Conservation (phyloP, 2,113 vertebrate genomes). For the Tachuris rubrigastra region DNA sequence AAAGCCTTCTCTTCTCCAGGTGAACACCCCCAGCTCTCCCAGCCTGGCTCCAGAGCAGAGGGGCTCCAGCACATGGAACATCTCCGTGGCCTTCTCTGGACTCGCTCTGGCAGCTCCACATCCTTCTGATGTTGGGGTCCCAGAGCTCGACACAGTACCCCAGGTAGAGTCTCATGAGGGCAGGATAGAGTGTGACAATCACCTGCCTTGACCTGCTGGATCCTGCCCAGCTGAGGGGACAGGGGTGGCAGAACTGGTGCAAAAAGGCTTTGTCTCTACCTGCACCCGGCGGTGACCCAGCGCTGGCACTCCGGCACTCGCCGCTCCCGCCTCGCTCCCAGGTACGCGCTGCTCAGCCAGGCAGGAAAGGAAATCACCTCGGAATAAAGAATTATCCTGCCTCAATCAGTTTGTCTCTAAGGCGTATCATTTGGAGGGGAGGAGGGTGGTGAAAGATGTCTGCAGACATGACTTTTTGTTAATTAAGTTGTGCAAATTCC, state of each 20-base stretch:
- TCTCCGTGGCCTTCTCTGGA: not conserved
- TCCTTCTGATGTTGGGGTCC: not conserved
- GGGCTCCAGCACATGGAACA: not conserved
- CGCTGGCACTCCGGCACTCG: not conserved
- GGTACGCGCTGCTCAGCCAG: not conserved
- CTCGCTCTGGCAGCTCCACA: not conserved
- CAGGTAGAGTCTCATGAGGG: not conserved
- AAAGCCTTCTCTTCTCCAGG: not conserved
- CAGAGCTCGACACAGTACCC: not conserved
- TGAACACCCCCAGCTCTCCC: not conserved
- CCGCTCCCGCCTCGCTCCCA: not conserved
- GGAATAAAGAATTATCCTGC: not conserved
- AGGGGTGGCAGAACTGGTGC: not conserved
- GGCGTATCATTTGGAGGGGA: not conserved
- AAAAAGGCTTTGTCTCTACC: not conserved
- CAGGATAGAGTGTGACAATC: not conserved
- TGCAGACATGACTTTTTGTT: not conserved
- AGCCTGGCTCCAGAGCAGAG: not conserved
- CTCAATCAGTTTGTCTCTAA: not conserved
- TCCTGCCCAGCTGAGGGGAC: not conserved
- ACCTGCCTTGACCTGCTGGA: not conserved
- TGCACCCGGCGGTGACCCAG: not conserved
- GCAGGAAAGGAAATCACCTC: not conserved
- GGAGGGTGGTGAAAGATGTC: not conserved
- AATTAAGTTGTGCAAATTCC: not conserved